These are phyloP conservation scores for Isoperla grammatica DNA, from an alignment of 2,888 invertebrate genomes.

Conservation along the genomic window DNA sequence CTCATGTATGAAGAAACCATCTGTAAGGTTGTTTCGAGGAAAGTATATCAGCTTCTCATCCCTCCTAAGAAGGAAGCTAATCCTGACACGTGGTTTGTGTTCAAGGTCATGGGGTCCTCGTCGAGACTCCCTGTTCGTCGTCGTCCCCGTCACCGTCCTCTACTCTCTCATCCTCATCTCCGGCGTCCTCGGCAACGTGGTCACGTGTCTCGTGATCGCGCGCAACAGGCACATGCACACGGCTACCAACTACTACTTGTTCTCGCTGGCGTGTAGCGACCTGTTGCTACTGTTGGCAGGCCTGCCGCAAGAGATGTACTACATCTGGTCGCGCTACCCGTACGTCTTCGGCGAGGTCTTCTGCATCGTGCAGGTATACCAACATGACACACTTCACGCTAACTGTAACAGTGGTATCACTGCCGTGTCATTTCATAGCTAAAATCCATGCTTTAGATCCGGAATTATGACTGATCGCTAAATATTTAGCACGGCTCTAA, in stretches of 20 bases:
- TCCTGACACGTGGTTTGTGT: no score
- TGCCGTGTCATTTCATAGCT: no score
- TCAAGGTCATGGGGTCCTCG: neutral
- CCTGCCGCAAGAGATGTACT: conserved; percentile 72
- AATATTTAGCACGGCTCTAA: no score
- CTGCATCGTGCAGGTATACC: conserved; percentile 64
- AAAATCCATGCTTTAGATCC: no score
- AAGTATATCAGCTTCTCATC: no score
- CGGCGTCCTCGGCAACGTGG: conserved; percentile 71
- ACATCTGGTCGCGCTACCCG: conserved; percentile 67
- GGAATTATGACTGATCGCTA: no score
- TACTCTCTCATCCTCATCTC: conserved; percentile 65
- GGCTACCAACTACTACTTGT: conserved; percentile 76
- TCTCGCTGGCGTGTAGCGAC: conserved; percentile 76
- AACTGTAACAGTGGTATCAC: no score
- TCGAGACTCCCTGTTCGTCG: conserved; percentile 54
- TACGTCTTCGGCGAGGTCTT: conserved; percentile 74
- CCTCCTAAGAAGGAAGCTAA: no score
- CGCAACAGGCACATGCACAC: conserved; percentile 76
- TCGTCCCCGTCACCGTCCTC: conserved; percentile 61
- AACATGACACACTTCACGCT: no score
- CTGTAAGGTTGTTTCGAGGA: no score
- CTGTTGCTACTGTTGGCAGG: conserved; percentile 67
- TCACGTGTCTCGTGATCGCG: conserved; percentile 72
- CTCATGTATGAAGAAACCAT: no score